Base-by-base conservation (phyloP, 2,888 invertebrate genomes). In the Willowsia nigromaculata region DNA sequence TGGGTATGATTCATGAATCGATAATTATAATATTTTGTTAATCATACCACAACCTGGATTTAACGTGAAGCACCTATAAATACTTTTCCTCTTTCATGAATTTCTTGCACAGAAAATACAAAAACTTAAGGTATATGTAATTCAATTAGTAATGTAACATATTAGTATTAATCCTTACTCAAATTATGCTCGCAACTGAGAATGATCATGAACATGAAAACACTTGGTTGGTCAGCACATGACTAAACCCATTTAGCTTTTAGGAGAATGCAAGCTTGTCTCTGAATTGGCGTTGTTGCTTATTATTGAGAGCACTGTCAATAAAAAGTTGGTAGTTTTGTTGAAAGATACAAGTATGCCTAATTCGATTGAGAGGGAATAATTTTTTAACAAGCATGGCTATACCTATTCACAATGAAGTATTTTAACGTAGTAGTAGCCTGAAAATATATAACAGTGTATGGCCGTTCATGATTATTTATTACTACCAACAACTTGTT, bases 141-240 rank as follows among this genome's bases (percentile, higher is more conserved):
- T 53, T 53, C 7, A 22, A 53, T 53, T 50, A 50, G 50, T 18
- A 22, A 47, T 47, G 13, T 47, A 18, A 53, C 18, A 50, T 3
- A 11, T 50, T 50, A 50, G 9, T n/a, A n/a, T n/a, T n/a, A n/a
- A 56, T 9, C 37, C 37, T 4, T 37, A 37, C 37, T 9, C 9
- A 9, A 37, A 37, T 37, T 37, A 37, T 37, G 37, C 37, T 9
- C n/a, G n/a, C n/a, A 40, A 47, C 47, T 62, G 30, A 3, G 27
- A 27, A 62, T 62, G 62, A 62, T 62, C 27, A 30, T 62, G 62
- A 62, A 62, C 62, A 62, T 62, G 62, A 62, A 62, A 62, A 56
- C 56, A 13, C 62, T 62, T 30, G 4, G 62, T 62, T 62, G 62
- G 30, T 37, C 47, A 47, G 62, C 62, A 62, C 62, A 62, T 62